Conservation (phyloP, 2,888 invertebrate species). For the Hymenopus coronatus region DNA sequence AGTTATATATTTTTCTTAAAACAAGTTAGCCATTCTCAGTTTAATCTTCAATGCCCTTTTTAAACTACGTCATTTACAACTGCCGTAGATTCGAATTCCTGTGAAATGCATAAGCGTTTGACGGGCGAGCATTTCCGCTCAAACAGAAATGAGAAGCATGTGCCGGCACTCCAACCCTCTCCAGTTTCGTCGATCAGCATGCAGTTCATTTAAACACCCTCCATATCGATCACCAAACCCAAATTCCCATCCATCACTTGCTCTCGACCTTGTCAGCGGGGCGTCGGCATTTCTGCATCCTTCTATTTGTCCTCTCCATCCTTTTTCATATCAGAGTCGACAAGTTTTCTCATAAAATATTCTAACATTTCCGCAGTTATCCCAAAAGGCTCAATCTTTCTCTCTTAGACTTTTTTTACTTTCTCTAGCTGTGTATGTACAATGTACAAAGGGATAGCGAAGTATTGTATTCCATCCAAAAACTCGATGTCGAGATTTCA, state of each 20-base stretch:
- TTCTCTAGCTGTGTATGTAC: too few species aligned
- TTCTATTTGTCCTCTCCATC: not conserved
- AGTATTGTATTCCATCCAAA: too few species aligned
- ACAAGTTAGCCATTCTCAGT: too few species aligned
- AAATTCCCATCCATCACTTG: not conserved
- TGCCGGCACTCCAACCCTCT: not conserved
- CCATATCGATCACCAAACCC: not conserved
- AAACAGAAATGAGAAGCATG: not conserved
- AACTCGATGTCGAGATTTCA: too few species aligned
- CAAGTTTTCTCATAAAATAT: not conserved
- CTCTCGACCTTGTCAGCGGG: not conserved
- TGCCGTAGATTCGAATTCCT: too few species aligned
- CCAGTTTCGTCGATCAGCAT: not conserved
- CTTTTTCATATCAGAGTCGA: not conserved
- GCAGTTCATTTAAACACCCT: not conserved
- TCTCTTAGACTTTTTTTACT: too few species aligned
- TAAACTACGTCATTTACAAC: too few species aligned
- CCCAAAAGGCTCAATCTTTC: too few species aligned
- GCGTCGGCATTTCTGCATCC: not conserved
- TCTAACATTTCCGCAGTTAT: not conserved
- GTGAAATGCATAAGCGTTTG: too few species aligned
- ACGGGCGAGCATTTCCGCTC: not conserved
- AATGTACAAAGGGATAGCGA: too few species aligned
- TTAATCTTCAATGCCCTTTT: too few species aligned
- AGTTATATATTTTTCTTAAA: too few species aligned